Conservation (phyloP, 1,140 invertebrate genomes). For the Bombus huntii region DNA sequence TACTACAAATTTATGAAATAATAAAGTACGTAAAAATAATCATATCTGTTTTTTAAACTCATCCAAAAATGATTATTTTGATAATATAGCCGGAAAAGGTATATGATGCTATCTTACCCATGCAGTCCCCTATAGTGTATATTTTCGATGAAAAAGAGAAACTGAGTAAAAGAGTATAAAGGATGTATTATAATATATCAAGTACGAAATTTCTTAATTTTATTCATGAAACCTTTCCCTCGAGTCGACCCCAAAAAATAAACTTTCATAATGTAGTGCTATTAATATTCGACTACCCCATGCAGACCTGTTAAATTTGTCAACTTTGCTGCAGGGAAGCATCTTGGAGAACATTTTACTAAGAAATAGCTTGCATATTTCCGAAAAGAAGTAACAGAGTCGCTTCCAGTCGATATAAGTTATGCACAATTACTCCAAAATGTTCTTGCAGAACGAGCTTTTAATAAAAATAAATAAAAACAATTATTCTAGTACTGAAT, state of each 20-base stretch:
- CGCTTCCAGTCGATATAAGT: not conserved
- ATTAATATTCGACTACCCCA: not conserved
- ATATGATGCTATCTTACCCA: too few relatives aligned
- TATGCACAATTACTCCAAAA: not conserved
- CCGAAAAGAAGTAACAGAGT: not conserved
- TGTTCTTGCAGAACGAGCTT: not conserved
- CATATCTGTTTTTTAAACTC: too few relatives aligned
- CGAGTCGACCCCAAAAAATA: not conserved
- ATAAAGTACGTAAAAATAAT: too few relatives aligned
- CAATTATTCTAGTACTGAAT: constrained; percentile 4
- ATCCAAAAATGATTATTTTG: too few relatives aligned
- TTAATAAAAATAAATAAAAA: not conserved
- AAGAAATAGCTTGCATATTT: not conserved
- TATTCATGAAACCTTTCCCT: not conserved
- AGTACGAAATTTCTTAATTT: not conserved
- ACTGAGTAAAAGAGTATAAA: not conserved
- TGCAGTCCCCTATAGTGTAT: too few relatives aligned
- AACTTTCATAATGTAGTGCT: not conserved
- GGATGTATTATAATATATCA: not conserved
- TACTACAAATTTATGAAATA: too few relatives aligned
- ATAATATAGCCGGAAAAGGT: too few relatives aligned
- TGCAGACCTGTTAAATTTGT: not conserved
- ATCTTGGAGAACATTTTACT: not conserved
- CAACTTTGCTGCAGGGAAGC: not conserved
- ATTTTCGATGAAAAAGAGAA: not conserved